Conservation (phyloP, 2,888 invertebrate species). For the Endomychus coccineus region DNA sequence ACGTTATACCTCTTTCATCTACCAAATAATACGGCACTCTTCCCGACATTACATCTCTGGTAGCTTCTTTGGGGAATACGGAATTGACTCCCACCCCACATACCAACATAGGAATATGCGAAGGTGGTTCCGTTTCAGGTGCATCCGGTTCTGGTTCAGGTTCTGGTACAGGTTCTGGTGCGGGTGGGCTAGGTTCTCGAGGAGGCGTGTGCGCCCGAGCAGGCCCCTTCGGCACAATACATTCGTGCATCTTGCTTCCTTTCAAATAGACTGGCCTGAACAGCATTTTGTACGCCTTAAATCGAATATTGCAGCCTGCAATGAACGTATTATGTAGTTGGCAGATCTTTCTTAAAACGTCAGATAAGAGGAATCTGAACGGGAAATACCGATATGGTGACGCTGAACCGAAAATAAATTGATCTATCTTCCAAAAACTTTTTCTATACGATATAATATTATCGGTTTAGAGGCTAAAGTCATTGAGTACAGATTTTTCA, state of each 20-base stretch:
- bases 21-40: constrained; percentile 68
- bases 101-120: constrained; percentile 30
- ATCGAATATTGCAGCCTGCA: no score
- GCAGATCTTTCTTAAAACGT: neutral
- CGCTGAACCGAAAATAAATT: no score
- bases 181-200: constrained; percentile 13
- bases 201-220: constrained; percentile 17
- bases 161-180: no score
- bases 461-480: no score
- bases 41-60: constrained; percentile 66
- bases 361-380: constrained; percentile 5
- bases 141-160: constrained; percentile 16
- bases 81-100: constrained; percentile 24
- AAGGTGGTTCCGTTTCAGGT: constrained; percentile 22
- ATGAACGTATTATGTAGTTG: no score
- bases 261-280: constrained; percentile 35
- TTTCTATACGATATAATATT: no score
- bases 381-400: no score
- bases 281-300: no score
- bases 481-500: no score
- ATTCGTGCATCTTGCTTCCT: constrained; percentile 29
- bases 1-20: constrained; percentile 60
- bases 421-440: no score
- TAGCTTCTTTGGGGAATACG: constrained; percentile 68
- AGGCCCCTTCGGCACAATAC: constrained; percentile 26